Evolutionary conservation across 2,797 vertebrate genomes (phyloP), one percentile per base, ranked within the genome.

Genomic region (Staurois parvus): DNA sequence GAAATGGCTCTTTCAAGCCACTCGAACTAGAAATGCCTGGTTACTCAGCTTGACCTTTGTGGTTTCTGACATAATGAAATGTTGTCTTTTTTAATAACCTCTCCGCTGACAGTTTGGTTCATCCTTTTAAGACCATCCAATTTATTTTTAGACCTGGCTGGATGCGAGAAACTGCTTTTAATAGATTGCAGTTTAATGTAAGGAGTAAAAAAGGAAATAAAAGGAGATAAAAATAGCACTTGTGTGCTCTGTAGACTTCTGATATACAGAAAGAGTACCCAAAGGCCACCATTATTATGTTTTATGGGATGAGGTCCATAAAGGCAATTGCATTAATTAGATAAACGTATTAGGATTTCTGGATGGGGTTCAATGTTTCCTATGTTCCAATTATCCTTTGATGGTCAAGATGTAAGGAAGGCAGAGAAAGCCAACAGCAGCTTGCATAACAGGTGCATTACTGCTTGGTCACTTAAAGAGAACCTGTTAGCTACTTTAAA

Each of bases 31-130:
- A 72, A 81, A 70, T n/a, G 67, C 12, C 29, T 30, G 67, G 59
- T 62, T 70, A 72, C 72, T 48, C 32, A 81, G 79, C 24, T 1
- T 82, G 84, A 77, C 84, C 84, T 86, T 76, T 72, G 32, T 32
- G 13, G 29, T 21, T 15, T 24, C 26, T 42, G 45, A 19, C 48
- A 66, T 75, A 86, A 81, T 81, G 73, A 81, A 32, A 52, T 40
- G 79, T 48, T 66, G 68, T 66, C 28, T 56, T 82, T 37, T n/a
- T 70, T 52, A 45, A 64, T 79, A 37, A 11, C 75, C 37, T 76
- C 56, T 19, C 40, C 13, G 32, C n/a, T 70, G 77, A 80, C 77
- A 76, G 37, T 59, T 76, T 48, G 42, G 30, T 48, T 42, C 75
- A 24, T 72, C 75, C 26, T 15, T 77, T 42, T 77, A 30, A 42